A percentile compares a stretch with the other conserved stretches of the same genome.
Evolutionary conservation across 2,797 vertebrate species (phyloP).

Genomic region (Pseudochaenichthys georgianus): DNA sequence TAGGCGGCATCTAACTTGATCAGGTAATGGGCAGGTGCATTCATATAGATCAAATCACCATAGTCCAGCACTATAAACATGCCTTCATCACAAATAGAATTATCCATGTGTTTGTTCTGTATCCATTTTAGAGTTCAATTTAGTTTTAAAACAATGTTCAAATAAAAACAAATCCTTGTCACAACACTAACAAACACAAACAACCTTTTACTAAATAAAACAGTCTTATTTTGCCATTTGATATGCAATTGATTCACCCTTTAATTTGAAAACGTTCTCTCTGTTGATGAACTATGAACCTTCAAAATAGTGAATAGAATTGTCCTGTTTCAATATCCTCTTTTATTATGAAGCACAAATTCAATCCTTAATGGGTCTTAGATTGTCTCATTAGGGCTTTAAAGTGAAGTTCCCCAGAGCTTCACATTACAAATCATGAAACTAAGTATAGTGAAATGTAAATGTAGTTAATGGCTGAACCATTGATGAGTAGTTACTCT

Average conservation of each 20-base stretch:
- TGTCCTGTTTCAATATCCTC: background rate
- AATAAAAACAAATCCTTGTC: background rate
- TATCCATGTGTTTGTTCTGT: background rate
- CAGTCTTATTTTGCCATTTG: background rate
- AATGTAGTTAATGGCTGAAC: background rate
- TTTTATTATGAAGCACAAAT: constrained; percentile 2
- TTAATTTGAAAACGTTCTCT: background rate
- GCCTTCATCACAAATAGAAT: too few species aligned
- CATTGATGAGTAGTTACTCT: constrained; percentile 5
- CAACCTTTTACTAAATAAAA: background rate
- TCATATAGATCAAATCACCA: too few species aligned
- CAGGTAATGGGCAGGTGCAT: too few species aligned
- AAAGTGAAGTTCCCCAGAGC: background rate
- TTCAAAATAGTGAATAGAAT: background rate
- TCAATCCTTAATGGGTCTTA: background rate
- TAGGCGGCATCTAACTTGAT: too few species aligned
- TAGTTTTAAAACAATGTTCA: background rate
- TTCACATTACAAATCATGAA: background rate
- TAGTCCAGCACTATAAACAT: too few species aligned
- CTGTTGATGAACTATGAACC: background rate
- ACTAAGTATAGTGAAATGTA: background rate
- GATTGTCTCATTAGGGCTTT: background rate
- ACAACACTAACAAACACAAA: background rate
- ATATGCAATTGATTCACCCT: background rate
- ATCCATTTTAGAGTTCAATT: background rate